Percentiles rank a stretch among this genome's conserved stretches.
These are phyloP conservation scores for Tiliacea citrago DNA, from an alignment of 2,888 invertebrate genomes.

Conservation along the genomic window DNA sequence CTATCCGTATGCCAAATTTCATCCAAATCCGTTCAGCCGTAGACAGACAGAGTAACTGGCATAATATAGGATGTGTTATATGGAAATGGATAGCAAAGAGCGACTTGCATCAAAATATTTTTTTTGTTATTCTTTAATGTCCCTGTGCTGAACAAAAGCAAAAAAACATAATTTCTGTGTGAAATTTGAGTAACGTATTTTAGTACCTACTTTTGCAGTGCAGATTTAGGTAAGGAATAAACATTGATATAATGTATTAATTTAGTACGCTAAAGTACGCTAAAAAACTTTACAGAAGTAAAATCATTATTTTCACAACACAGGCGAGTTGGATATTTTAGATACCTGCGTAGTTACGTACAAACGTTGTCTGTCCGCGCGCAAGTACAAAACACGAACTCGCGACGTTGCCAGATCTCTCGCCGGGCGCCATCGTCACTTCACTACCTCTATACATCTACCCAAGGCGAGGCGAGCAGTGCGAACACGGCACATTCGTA, in stretches of 20 bases:
- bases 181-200: not conserved
- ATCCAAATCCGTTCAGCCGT: not conserved
- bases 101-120: not conserved
- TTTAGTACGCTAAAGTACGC: not conserved
- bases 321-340: conserved; percentile 44
- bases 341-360: conserved; percentile 53
- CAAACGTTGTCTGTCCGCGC: conserved; percentile 52
- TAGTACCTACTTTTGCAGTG: not conserved
- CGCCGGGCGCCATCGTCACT: conserved; percentile 74
- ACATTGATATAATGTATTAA: not conserved
- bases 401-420: conserved; percentile 77
- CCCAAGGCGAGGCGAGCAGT: conserved; percentile 80
- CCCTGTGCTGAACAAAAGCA: too few relatives aligned
- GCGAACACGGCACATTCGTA: conserved; percentile 62
- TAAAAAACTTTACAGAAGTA: conserved; percentile 3
- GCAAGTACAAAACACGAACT: conserved; percentile 71
- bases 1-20: not conserved
- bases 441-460: conserved; percentile 61
- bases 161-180: not conserved
- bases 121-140: not conserved
- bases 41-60: not conserved
- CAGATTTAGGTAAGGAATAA: not conserved
- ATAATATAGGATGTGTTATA: too few relatives aligned
- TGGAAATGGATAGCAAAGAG: not conserved
- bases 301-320: conserved; percentile 25